These are phyloP conservation scores for Belgica antarctica DNA, from an alignment of 2,888 invertebrate species.

Conservation along the genomic window DNA sequence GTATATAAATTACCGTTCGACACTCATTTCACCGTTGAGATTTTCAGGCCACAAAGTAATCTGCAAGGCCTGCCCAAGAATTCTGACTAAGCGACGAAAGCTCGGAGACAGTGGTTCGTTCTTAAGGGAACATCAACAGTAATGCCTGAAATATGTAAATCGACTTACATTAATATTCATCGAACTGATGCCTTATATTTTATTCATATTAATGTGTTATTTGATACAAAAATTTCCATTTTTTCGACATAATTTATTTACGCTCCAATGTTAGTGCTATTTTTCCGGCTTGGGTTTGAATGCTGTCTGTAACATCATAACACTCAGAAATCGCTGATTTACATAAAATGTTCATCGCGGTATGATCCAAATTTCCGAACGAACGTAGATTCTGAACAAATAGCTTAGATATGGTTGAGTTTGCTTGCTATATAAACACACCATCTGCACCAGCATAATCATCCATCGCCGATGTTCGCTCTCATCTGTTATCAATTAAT, in stretches of 20 bases:
- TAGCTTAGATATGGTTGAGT: not conserved
- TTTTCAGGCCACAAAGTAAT: no score
- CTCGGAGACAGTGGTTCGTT: no score
- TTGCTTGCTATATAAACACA: not conserved
- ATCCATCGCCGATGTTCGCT: not conserved
- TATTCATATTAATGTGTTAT: slow-evolving; percentile 42
- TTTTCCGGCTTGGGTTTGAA: not conserved
- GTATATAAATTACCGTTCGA: slow-evolving; percentile 26
- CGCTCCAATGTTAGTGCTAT: not conserved
- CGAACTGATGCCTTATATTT: slow-evolving; percentile 36
- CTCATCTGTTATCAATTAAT: not conserved
- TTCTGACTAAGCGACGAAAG: not conserved
- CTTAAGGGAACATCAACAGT: not conserved
- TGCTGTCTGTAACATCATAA: slow-evolving; percentile 4
- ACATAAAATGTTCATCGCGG: slow-evolving; percentile 31
- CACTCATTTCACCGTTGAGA: not conserved
- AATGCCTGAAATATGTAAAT: slow-evolving; percentile 37
- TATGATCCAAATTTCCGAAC: slow-evolving; percentile 1
- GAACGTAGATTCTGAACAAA: not conserved
- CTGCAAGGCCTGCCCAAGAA: no score
- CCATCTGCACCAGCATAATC: not conserved
- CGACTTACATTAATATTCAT: slow-evolving; percentile 40
- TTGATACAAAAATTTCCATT: slow-evolving; percentile 32
- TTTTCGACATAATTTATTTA: slow-evolving; percentile 36
- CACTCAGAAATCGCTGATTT: slow-evolving; percentile 14